Evolutionary conservation across 2,888 invertebrate species (phyloP), one percentile per base, ranked within the genome.

Genomic region (Acanthosoma haemorrhoidale): DNA sequence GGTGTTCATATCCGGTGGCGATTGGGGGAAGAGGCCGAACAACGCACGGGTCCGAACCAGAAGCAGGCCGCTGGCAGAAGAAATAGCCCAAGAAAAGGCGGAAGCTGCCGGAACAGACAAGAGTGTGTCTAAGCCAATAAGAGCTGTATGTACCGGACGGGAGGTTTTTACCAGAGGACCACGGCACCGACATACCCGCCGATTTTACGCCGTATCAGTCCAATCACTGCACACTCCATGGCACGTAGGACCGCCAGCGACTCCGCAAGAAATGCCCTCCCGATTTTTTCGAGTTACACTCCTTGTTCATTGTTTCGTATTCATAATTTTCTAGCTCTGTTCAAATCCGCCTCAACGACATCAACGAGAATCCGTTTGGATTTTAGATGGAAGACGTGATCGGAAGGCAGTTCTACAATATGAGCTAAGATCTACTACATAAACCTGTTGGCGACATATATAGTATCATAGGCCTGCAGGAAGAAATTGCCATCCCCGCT

Each of bases 171-270:
- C 21, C 51, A 21, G 29, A 51, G 29, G 51, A 25, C 51, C 29
- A 25, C 51, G 13, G 51, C 29, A 51, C 61, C 61, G 61, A 61
- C 61, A 61, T 61, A 61, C 21, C 36, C 61, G 61, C 61, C 61
- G 61, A 61, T 61, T 61, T 61, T 36, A 61, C 36, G 36, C 32
- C 32, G 36, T n/a, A 36, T 61, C 61, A 61, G 61, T 21, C 61
- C 61, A 31, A 61, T 61, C 61, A 61, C 61, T 36, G 36, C 61
- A 61, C 21, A 61, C 18, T 21, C n/a, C 34, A 36, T 36, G 61
- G 36, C 51, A 25, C 51, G 51, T 51, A 51, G 51, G n/a, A n/a
- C 8, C 51, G n/a, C n/a, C 6, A 6, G 25, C n/a, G n/a, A n/a
- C n/a, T n/a, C n/a, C 25, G n/a, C 13, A 51, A 21, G 25, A 43